phyloP scores from a whole-genome alignment of 2,113 vertebrate genomes.

The Hymenochirus boettgeri region DNA sequence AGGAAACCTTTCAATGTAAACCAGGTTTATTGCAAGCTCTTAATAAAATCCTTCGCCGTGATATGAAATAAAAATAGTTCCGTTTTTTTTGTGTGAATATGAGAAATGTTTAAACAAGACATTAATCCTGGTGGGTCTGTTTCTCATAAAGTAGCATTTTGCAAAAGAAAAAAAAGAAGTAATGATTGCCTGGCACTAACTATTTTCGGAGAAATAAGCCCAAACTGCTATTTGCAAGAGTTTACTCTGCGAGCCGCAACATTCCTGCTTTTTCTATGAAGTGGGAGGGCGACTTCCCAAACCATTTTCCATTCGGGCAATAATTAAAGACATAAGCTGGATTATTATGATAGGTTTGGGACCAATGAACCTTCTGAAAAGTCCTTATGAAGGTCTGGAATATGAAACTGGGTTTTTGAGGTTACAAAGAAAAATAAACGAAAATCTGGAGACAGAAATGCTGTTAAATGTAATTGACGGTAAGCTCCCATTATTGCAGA shows the following conservation, averaged over 20 bases:
- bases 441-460: constrained; percentile 2
- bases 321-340: neutral
- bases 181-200: neutral
- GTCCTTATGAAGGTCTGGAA: neutral
- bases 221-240: neutral
- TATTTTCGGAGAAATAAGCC: neutral
- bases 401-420: neutral
- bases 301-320: neutral
- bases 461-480: neutral
- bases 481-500: neutral
- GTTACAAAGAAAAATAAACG: neutral
- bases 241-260: neutral
- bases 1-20: too few species aligned
- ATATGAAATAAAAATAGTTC: too few species aligned
- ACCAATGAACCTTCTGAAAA: neutral
- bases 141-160: neutral
- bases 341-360: neutral
- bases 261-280: neutral
- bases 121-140: neutral
- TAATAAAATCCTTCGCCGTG: too few species aligned
- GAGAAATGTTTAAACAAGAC: neutral
- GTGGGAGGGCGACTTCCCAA: neutral
- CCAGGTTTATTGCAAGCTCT: too few species aligned
- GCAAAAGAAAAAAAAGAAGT: neutral
- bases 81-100: too few species aligned